These are phyloP conservation scores for Calephelis perditalis DNA, from an alignment of 2,888 invertebrate genomes.

Conservation along the genomic window DNA sequence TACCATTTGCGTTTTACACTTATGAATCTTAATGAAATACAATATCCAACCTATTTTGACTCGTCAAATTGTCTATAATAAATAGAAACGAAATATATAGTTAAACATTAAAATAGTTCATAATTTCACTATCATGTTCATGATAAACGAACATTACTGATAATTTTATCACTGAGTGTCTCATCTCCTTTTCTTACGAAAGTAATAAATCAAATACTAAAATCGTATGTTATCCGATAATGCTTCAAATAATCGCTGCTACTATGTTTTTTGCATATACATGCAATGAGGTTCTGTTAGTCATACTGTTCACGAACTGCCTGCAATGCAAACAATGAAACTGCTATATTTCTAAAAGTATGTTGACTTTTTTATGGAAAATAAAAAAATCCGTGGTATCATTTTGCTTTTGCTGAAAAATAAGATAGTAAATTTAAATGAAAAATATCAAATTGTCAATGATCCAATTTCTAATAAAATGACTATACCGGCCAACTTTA, in stretches of 20 bases:
- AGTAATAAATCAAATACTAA: slow-evolving; percentile 16
- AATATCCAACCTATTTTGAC: slow-evolving; percentile 16
- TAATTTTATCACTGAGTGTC: slow-evolving; percentile 8
- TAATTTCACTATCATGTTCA: slow-evolving; percentile 8
- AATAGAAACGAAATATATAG: slow-evolving; percentile 14
- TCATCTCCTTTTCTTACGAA: slow-evolving; percentile 14
- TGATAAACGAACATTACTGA: neutral
- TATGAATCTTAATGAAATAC: slow-evolving; percentile 19
- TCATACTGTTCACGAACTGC: slow-evolving; percentile 75
- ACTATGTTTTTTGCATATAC: slow-evolving; percentile 51
- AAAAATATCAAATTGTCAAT: too few relatives aligned
- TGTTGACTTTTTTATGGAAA: slow-evolving; percentile 13
- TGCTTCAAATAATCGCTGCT: slow-evolving; percentile 41
- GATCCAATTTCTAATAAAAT: too few relatives aligned
- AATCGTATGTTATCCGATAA: slow-evolving; percentile 20
- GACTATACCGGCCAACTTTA: too few relatives aligned
- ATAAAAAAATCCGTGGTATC: neutral
- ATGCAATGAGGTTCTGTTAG: slow-evolving; percentile 57
- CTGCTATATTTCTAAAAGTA: slow-evolving; percentile 31
- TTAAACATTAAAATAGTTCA: slow-evolving; percentile 8
- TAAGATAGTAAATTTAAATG: neutral
- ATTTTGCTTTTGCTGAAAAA: neutral
- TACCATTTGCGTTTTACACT: slow-evolving; percentile 39
- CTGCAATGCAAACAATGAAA: slow-evolving; percentile 72
- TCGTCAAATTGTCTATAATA: slow-evolving; percentile 17